Conservation (phyloP, 2,113 vertebrate genomes). For the Condylura cristata region DNA sequence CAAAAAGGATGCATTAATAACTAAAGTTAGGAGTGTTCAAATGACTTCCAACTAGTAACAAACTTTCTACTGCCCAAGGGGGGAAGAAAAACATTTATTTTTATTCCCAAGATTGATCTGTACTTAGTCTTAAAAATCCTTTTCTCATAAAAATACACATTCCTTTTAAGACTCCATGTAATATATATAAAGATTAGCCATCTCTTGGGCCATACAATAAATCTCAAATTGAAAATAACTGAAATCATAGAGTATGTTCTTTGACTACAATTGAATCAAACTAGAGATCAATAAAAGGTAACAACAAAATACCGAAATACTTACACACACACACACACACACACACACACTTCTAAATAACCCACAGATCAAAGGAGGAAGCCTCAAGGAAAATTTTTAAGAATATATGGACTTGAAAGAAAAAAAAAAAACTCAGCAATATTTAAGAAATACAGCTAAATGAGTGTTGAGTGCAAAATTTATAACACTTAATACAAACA, state of each 20-base stretch:
- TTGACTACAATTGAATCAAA: neutral
- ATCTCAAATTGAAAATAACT: too few relatives aligned
- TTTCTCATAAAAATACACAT: constrained; percentile 46
- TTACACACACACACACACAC: too few relatives aligned
- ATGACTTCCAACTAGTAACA: neutral
- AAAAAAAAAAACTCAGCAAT: neutral
- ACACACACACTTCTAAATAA: too few relatives aligned
- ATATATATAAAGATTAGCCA: neutral
- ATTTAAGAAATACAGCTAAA: neutral
- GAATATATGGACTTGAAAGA: neutral
- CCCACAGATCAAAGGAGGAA: neutral
- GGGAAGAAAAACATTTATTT: neutral
- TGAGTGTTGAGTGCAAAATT: neutral
- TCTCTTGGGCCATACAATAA: neutral
- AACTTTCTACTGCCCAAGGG: neutral
- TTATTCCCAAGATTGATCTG: neutral
- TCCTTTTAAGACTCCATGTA: neutral
- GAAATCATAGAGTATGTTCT: neutral
- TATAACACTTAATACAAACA: neutral
- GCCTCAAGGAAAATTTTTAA: neutral
- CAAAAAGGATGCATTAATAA: neutral
- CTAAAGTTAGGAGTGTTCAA: neutral
- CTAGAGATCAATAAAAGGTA: neutral
- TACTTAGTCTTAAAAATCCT: constrained; percentile 37
- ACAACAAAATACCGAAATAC: neutral